These are phyloP conservation scores for Coelopa pilipes DNA, from an alignment of 2,888 invertebrate species.

Conservation along the genomic window DNA sequence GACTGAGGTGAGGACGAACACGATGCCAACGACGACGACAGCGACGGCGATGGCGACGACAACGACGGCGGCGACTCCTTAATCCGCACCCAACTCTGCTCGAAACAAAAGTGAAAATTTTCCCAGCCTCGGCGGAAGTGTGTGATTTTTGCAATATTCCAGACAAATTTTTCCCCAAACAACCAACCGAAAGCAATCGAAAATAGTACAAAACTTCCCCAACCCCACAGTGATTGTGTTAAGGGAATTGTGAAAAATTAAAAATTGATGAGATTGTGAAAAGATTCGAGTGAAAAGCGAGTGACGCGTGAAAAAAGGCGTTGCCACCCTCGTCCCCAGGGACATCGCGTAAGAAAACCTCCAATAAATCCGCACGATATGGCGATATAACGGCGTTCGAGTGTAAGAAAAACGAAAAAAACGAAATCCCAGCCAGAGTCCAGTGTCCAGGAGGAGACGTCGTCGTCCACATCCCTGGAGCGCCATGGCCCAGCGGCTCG, in stretches of 20 bases:
- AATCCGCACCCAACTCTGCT: slow-evolving; percentile 54
- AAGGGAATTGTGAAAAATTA: background rate
- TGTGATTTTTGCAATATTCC: background rate
- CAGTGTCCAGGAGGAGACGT: no score
- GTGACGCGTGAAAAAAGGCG: slow-evolving; percentile 18
- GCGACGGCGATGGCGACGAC: no score
- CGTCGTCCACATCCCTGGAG: no score
- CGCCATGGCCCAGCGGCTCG: background rate
- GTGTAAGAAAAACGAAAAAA: background rate
- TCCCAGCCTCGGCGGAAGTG: slow-evolving; percentile 8
- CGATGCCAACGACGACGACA: no score
- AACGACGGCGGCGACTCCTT: slow-evolving; percentile 40
- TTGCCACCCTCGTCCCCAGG: slow-evolving; percentile 7
- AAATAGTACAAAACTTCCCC: background rate
- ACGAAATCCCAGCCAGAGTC: background rate
- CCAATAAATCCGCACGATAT: background rate
- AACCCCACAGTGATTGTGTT: background rate
- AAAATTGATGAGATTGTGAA: slow-evolving; percentile 3
- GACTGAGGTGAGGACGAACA: background rate
- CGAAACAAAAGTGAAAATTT: slow-evolving; percentile 32
- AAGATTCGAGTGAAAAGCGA: background rate
- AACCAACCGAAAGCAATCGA: background rate
- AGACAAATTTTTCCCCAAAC: background rate
- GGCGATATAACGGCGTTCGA: slow-evolving; percentile 3
- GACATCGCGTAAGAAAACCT: background rate